A percentile compares a stretch with the other conserved stretches of the same genome.
phyloP scores from a whole-genome alignment of 2,888 invertebrate species.

The Chirona hameri region DNA sequence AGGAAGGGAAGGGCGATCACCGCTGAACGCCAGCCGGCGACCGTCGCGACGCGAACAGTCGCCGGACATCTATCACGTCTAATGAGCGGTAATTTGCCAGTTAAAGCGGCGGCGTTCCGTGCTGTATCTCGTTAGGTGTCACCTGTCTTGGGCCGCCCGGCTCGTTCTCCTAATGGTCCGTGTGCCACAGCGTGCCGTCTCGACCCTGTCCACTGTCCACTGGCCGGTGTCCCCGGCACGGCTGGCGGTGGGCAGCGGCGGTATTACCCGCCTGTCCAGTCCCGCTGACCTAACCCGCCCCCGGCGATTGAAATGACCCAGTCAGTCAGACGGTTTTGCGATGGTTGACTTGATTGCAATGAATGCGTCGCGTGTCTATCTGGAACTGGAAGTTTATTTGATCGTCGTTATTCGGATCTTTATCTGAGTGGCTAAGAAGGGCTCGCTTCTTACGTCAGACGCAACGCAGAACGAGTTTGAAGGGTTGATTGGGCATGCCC shows the following conservation, averaged over 20 bases:
- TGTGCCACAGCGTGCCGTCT: not conserved
- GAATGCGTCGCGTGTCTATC: too few relatives aligned
- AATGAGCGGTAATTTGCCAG: constrained; percentile 26
- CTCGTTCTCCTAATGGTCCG: not conserved
- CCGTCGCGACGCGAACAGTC: not conserved
- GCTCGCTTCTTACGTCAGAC: too few relatives aligned
- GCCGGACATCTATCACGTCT: not conserved
- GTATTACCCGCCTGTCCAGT: too few relatives aligned
- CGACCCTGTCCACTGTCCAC: not conserved
- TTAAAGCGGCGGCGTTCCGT: not conserved
- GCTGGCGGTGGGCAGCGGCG: not conserved
- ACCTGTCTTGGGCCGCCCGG: not conserved
- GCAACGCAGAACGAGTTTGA: too few relatives aligned
- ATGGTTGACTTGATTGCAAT: too few relatives aligned
- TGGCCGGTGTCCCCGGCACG: not conserved
- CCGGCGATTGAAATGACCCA: not conserved
- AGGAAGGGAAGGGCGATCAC: not conserved
- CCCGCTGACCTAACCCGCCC: not conserved
- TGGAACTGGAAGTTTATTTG: too few relatives aligned
- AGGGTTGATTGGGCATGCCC: too few relatives aligned
- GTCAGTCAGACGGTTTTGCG: too few relatives aligned
- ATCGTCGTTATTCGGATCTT: too few relatives aligned
- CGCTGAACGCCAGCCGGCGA: not conserved
- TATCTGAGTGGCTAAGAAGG: too few relatives aligned
- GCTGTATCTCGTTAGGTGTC: constrained; percentile 13